Conservation (phyloP, 2,797 vertebrate species). For the Hephaestus fuliginosus region DNA sequence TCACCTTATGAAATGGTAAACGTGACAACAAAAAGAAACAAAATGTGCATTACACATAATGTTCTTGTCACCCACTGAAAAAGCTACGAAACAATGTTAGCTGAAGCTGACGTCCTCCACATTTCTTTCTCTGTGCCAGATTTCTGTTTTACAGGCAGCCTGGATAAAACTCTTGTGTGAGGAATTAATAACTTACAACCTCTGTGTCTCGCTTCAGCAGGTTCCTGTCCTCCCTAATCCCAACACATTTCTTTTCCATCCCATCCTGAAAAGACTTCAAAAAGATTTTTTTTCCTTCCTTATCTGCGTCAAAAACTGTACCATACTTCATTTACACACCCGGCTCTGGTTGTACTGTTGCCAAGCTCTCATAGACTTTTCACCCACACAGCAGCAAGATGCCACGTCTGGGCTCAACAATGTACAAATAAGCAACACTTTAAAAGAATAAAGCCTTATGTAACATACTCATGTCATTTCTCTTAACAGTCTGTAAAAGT, state of each 20-base stretch:
- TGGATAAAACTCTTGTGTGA: not conserved
- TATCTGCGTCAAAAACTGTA: not conserved
- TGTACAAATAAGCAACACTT: not conserved
- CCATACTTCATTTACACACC: not conserved
- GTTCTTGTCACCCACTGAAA: not conserved
- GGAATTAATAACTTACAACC: not conserved
- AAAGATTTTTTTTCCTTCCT: not conserved
- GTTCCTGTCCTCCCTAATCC: slow-evolving; percentile 7
- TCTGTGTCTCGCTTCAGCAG: slow-evolving; percentile 1
- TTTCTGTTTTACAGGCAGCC: not conserved
- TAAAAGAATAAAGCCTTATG: slow-evolving; percentile 17
- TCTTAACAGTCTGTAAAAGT: not conserved
- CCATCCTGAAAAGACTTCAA: slow-evolving; percentile 1
- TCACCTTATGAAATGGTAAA: too few relatives aligned
- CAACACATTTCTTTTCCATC: not conserved
- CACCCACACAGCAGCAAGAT: not conserved
- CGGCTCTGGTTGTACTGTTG: not conserved
- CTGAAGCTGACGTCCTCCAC: not conserved
- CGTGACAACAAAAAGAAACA: too few relatives aligned
- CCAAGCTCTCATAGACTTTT: slow-evolving; percentile 10
- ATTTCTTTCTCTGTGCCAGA: not conserved
- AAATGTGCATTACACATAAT: not conserved
- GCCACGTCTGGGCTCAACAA: not conserved
- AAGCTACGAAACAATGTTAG: not conserved
- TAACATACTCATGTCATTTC: slow-evolving; percentile 22